Evolutionary conservation across 2,888 invertebrate species (phyloP).

Genomic region (Leptogaster cylindrica): DNA sequence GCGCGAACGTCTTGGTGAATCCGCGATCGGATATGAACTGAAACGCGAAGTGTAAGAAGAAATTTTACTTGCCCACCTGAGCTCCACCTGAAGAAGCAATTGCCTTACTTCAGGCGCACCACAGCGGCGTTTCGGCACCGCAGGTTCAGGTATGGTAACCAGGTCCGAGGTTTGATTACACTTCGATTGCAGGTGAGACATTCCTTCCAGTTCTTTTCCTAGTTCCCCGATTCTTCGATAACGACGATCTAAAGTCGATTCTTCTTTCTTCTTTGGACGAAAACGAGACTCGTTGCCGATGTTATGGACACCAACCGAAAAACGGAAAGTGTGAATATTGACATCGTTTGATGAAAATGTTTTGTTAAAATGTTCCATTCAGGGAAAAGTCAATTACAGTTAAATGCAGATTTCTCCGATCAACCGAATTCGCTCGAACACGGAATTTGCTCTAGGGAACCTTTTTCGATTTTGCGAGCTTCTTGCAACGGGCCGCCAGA

Average conservation of each 20-base stretch:
- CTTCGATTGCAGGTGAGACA: slow-evolving; percentile 27
- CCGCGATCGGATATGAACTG: slow-evolving; percentile 42
- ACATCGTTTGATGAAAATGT: no score
- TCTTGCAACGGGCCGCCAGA: no score
- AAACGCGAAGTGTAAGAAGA: slow-evolving; percentile 4
- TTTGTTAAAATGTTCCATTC: no score
- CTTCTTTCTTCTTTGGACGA: neutral
- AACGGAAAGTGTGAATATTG: slow-evolving; percentile 17
- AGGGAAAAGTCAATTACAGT: no score
- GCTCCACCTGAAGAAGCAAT: neutral
- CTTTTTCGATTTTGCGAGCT: no score
- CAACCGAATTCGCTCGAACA: no score
- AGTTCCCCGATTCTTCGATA: slow-evolving; percentile 1
- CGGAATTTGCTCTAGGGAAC: no score
- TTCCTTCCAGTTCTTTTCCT: slow-evolving; percentile 4
- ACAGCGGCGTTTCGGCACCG: neutral
- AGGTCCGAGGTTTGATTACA: slow-evolving; percentile 6
- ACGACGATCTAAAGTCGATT: slow-evolving; percentile 8
- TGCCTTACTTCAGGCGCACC: no score
- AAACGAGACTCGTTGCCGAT: neutral
- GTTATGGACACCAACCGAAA: neutral
- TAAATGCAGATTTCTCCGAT: no score
- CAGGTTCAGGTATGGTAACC: neutral
- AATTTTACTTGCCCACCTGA: neutral
- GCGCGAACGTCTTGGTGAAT: slow-evolving; percentile 40